Conservation (phyloP, 2,113 vertebrate species). For the Euleptes europaea region DNA sequence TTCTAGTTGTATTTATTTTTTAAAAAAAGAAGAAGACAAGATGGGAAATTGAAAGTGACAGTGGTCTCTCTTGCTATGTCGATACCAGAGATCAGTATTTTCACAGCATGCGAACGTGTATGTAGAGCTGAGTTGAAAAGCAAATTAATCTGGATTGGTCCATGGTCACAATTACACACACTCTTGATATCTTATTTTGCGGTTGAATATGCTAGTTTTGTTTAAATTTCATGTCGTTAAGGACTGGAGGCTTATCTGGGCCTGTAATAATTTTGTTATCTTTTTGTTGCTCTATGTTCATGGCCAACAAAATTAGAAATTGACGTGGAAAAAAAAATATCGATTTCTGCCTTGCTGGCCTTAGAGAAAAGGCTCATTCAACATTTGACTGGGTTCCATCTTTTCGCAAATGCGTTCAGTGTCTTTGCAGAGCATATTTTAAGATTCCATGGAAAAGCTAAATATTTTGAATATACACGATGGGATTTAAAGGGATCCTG, state of each 20-base stretch:
- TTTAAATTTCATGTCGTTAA: conserved; percentile 47
- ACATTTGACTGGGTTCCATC: conserved; percentile 40
- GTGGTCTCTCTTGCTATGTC: conserved; percentile 64
- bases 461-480: conserved; percentile 16
- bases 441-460: not conserved
- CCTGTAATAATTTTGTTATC: conserved; percentile 45
- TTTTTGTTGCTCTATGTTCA: conserved; percentile 46
- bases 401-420: conserved; percentile 22
- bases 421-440: conserved; percentile 18
- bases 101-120: conserved; percentile 69
- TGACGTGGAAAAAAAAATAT: conserved; percentile 35
- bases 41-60: conserved; percentile 74
- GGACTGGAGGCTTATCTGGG: conserved; percentile 58
- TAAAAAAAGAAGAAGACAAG: conserved; percentile 42
- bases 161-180: conserved; percentile 62
- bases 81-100: conserved; percentile 72
- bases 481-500: conserved; percentile 18
- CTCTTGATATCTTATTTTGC: conserved; percentile 49
- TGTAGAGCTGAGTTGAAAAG: conserved; percentile 71
- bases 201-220: conserved; percentile 52
- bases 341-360: not conserved
- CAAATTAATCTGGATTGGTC: conserved; percentile 68
- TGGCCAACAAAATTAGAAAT: conserved; percentile 46
- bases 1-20: conserved; percentile 67
- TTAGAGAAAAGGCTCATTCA: conserved; percentile 24